Evolutionary conservation across 64 coral and sea anemone species (phyloP).

Genomic region (Montipora capricornis): DNA sequence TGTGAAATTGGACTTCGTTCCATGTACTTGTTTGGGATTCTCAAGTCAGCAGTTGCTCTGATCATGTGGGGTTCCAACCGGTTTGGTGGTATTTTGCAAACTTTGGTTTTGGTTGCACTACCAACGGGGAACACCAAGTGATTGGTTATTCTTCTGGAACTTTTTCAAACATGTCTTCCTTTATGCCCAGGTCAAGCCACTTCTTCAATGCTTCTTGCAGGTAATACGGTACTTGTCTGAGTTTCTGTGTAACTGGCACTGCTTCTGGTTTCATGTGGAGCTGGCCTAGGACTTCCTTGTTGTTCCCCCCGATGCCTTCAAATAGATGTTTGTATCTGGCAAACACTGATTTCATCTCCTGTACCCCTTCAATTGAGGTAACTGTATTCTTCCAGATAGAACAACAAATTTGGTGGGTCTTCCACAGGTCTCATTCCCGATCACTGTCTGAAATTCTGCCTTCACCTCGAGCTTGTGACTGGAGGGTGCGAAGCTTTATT

Average conservation of each 20-base stretch:
- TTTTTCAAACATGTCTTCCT: slow-evolving; percentile 54
- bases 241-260: slow-evolving; percentile 55
- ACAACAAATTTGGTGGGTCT: slow-evolving; percentile 27
- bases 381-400: slow-evolving; percentile 49
- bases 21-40: slow-evolving; percentile 29
- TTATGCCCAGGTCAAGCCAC: slow-evolving; percentile 21
- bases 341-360: not conserved
- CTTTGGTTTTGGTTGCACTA: slow-evolving; percentile 49
- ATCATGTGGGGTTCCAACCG: slow-evolving; percentile 41
- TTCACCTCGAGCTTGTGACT: slow-evolving; percentile 63
- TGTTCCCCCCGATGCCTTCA: slow-evolving; percentile 36
- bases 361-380: not conserved
- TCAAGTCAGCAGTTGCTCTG: not conserved
- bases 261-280: slow-evolving; percentile 56
- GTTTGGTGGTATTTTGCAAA: not conserved
- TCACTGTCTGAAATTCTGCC: slow-evolving; percentile 33
- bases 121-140: slow-evolving; percentile 48
- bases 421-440: slow-evolving; percentile 55
- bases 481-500: slow-evolving; percentile 42
- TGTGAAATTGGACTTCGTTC: slow-evolving; percentile 14
- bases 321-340: slow-evolving; percentile 8
- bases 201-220: slow-evolving; percentile 36
- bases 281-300: slow-evolving; percentile 1
- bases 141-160: slow-evolving; percentile 43
- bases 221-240: slow-evolving; percentile 33